phyloP scores from a whole-genome alignment of 2,797 vertebrate genomes.

The Gymnothorax reevesii region DNA sequence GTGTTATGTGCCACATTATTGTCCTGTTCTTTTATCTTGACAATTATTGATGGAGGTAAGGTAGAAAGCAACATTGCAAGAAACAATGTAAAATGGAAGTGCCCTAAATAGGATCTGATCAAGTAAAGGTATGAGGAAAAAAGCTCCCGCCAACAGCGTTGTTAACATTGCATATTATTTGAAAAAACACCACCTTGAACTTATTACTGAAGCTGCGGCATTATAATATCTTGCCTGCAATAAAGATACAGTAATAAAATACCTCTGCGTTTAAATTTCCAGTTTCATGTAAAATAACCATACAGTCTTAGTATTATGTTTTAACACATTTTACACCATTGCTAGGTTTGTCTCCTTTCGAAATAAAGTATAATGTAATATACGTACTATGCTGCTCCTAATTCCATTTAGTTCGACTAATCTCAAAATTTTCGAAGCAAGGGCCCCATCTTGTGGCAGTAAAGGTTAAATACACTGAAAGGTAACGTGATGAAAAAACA shows the following conservation, averaged over 20 bases:
- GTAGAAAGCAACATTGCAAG: not conserved
- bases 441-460: constrained; percentile 25
- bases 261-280: not conserved
- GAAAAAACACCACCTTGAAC: not conserved
- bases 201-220: not conserved
- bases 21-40: not conserved
- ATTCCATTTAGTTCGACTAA: not conserved
- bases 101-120: not conserved
- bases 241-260: not conserved
- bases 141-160: not conserved
- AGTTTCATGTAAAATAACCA: not conserved
- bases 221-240: not conserved
- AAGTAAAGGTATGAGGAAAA: not conserved
- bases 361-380: not conserved
- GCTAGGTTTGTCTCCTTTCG: not conserved
- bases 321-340: not conserved
- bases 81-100: not conserved
- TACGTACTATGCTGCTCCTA: not conserved
- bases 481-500: not conserved
- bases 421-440: not conserved
- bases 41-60: not conserved
- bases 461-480: not conserved
- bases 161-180: not conserved
- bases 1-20: no score
- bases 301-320: not conserved